Base-by-base conservation (phyloP, 1,140 invertebrate species). In the Brachionus calyciflorus region DNA sequence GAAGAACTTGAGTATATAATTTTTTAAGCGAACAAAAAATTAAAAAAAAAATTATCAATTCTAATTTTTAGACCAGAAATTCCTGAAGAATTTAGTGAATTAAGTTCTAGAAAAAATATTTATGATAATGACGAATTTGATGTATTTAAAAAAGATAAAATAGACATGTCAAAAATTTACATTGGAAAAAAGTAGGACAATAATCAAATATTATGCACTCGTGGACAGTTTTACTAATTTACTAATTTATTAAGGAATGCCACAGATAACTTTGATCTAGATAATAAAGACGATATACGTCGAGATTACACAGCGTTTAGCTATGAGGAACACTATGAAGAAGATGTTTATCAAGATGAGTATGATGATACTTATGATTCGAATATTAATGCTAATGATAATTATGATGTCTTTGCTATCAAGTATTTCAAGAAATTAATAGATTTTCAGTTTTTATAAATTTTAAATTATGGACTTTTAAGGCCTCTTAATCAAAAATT, bases 301-400 rank as follows among this genome's bases (percentile, higher is more conserved):
- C 9, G 17, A 10, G 60, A 65, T 24, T 65, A 51, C n/a, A n/a
- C n/a, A n/a, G n/a, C n/a, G n/a, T n/a, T n/a, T n/a, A n/a, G n/a
- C n/a, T n/a, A n/a, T n/a, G n/a, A n/a, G n/a, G n/a, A n/a, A n/a
- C n/a, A n/a, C n/a, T n/a, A n/a, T n/a, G n/a, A n/a, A n/a, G n/a
- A n/a, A n/a, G n/a, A n/a, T n/a, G n/a, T n/a, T n/a, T n/a, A n/a
- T n/a, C n/a, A 73, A 41, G 69, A 73, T 73, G 69, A 73, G 40
- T 73, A 73, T 26, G 69, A 73, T 55, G 69, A 73, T 28, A 73
- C 69, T 30, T 73, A 73, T 73, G 69, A 73, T 21, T 37, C 46
- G 2, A 73, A 73, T 73, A 40, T 30, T 10, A 24, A 33, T 9
- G 69, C 28, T 14, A 55, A 51, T 26, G 69, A 73, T 24, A 37